phyloP scores from a whole-genome alignment of 2,888 invertebrate genomes.

The Calameuta pallipes region DNA sequence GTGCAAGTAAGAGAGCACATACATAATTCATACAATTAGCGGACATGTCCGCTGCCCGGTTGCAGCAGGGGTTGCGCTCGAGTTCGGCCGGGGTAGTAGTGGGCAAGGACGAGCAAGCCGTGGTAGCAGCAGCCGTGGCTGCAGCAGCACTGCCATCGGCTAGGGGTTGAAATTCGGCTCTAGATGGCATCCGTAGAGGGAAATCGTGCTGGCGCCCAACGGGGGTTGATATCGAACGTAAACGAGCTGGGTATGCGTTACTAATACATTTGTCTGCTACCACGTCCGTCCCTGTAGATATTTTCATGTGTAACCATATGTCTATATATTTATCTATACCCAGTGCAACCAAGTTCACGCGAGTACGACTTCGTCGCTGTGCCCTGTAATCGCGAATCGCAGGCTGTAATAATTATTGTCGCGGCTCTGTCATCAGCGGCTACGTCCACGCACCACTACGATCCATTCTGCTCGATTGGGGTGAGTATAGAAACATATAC shows the following conservation, averaged over 20 bases:
- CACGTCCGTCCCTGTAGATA: neutral
- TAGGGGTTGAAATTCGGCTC: neutral
- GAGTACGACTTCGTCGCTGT: conserved; percentile 1
- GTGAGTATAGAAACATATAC: neutral
- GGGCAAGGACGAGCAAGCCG: neutral
- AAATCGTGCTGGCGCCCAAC: neutral
- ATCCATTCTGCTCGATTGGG: neutral
- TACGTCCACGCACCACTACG: conserved; percentile 47
- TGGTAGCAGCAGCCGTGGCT: neutral
- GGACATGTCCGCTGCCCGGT: conserved; percentile 36
- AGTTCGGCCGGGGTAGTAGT: neutral
- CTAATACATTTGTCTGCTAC: neutral
- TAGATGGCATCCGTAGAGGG: neutral
- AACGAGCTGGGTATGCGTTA: neutral
- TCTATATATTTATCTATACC: neutral
- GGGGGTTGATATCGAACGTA: neutral
- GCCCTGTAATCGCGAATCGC: conserved; percentile 65
- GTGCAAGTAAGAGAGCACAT: conserved; percentile 48
- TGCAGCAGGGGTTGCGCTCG: conserved; percentile 9
- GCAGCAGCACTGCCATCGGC: neutral
- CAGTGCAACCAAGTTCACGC: neutral
- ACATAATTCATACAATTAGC: conserved; percentile 60
- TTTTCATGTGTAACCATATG: neutral
- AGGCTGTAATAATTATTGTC: conserved; percentile 64
- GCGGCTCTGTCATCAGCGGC: conserved; percentile 63